phyloP scores from a whole-genome alignment of 1,140 invertebrate species.

The Marisa cornuarietis region DNA sequence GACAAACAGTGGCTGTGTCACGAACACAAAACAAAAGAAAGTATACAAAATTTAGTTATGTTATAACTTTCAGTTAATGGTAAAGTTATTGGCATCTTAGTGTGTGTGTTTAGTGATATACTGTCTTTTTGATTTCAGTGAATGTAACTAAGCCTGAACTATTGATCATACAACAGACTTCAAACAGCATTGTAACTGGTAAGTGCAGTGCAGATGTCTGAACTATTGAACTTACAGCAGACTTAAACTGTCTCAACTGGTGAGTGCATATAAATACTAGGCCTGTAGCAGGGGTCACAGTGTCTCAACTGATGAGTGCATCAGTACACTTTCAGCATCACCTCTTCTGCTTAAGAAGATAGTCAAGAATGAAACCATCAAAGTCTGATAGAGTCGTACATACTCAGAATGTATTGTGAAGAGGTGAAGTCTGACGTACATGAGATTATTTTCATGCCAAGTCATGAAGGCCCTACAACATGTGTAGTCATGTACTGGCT shows the following conservation, averaged over 20 bases:
- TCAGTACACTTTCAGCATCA: neutral
- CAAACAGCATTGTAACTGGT: constrained; percentile 27
- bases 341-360: neutral
- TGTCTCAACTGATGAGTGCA: neutral
- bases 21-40: no score
- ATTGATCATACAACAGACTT: constrained; percentile 33
- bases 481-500: no score
- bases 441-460: no score
- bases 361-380: neutral
- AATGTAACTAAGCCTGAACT: constrained; percentile 30
- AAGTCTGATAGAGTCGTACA: no score
- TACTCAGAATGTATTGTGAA: neutral
- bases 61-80: no score
- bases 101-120: no score
- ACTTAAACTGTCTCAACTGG: neutral
- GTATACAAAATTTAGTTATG: no score
- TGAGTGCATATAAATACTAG: neutral
- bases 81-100: no score
- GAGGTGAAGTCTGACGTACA: neutral
- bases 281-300: no score
- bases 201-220: constrained; percentile 37
- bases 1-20: no score
- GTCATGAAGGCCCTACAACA: no score
- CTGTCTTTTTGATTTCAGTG: constrained; percentile 35
- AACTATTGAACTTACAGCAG: no score